Evolutionary conservation across 2,797 vertebrate genomes (phyloP), one percentile per base, ranked within the genome.

Genomic region (Rhynchonycteris naso): DNA sequence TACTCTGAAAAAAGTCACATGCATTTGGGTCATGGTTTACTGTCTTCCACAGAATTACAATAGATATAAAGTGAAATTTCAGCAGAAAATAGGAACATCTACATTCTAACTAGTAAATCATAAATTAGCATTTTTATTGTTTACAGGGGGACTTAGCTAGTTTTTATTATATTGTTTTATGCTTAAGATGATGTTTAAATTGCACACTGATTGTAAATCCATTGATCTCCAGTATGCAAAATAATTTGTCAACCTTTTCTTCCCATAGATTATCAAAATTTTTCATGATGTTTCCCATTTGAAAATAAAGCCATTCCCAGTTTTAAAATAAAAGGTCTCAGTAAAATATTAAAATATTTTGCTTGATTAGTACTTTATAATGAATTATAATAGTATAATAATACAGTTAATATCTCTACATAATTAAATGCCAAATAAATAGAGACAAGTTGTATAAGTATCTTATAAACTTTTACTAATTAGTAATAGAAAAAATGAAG

Each of bases 141-240:
- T 85, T 95, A 90, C 19, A 47, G 83, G 82, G 66, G 66, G 74
- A 80, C 96, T 97, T 85, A 82, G 95, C 35, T 65, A 97, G 93
- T 97, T 97, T 96, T 16, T 76, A 61, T 43, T 50, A 66, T 75
- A 56, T 10, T 90, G 76, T 93, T 96, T 66, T 83, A 56, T 88
- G 76, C 74, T 61, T 96, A 94, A 87, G 56, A 71, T 94, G 87
- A 80, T 28, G 63, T 96, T 92, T 90, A 96, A 96, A 85, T 96
- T 97, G 96, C 72, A 96, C 93, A 91, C 87, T 92, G 63, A 19
- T 92, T 96, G 21, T 33, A 93, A 96, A 90, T 96, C 68, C 21
- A 95, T 95, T 97, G 94, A 89, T 96, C 93, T 97, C 76, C 93
- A 90, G 33, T n/a, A 69, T 94, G 65, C 76, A 61, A 94, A 97